phyloP scores from a whole-genome alignment of 2,888 invertebrate species.

The Leucozona laternaria region DNA sequence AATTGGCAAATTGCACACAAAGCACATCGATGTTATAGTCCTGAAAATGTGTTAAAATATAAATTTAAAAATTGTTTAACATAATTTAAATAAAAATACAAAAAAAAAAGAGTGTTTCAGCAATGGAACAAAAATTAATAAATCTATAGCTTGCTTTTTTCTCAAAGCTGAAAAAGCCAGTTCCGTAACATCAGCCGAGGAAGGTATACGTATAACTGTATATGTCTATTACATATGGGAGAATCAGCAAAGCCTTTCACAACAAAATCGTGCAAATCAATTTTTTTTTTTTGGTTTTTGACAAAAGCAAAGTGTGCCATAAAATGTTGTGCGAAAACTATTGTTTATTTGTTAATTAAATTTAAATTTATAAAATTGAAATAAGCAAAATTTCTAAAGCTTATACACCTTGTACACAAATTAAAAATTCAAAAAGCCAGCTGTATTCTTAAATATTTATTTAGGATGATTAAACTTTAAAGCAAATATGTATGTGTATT shows the following conservation, averaged over 20 bases:
- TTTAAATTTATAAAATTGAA: neutral
- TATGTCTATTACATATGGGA: conserved; percentile 13
- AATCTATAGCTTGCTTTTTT: neutral
- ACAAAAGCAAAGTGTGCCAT: neutral
- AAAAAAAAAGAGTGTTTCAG: neutral
- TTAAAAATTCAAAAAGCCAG: neutral
- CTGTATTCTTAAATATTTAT: too few species aligned
- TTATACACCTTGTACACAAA: neutral
- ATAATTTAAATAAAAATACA: neutral
- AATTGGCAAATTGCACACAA: conserved; percentile 98
- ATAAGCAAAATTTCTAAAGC: neutral
- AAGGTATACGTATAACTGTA: neutral
- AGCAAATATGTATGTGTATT: too few species aligned
- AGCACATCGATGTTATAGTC: conserved; percentile 97
- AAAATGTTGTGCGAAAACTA: neutral
- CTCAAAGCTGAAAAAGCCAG: neutral
- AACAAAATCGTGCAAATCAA: conserved; percentile 3
- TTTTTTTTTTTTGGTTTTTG: neutral
- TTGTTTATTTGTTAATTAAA: neutral
- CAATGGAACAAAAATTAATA: neutral
- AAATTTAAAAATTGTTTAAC: neutral
- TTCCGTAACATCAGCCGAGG: neutral
- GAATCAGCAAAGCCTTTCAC: conserved; percentile 1
- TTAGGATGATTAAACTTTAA: too few species aligned
- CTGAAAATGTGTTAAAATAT: conserved; percentile 84